Conservation (phyloP, 2,888 invertebrate genomes). For the Aplocera efformata region DNA sequence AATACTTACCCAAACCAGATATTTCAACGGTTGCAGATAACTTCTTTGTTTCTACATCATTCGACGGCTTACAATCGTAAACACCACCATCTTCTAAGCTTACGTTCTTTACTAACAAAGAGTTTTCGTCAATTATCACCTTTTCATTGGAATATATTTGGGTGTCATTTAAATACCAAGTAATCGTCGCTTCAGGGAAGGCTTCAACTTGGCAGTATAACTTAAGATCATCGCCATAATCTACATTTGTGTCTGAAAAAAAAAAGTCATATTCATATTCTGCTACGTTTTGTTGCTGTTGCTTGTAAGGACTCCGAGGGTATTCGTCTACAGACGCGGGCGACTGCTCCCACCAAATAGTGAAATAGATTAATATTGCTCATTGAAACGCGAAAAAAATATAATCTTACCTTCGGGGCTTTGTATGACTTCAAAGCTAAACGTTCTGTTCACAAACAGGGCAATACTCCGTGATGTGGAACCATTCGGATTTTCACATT, state of each 20-base stretch:
- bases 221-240: slow-evolving; percentile 50
- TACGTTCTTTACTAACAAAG: slow-evolving; percentile 53
- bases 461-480: slow-evolving; percentile 33
- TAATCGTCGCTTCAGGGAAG: slow-evolving; percentile 53
- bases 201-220: slow-evolving; percentile 55
- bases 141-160: slow-evolving; percentile 36
- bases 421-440: slow-evolving; percentile 49
- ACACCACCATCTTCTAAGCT: slow-evolving; percentile 45
- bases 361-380: too few species aligned
- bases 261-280: too few species aligned
- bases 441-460: slow-evolving; percentile 51
- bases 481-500: slow-evolving; percentile 42
- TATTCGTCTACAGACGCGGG: too few species aligned
- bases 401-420: slow-evolving; percentile 50
- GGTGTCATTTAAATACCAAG: slow-evolving; percentile 57
- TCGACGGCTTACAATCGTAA: slow-evolving; percentile 51
- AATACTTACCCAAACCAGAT: slow-evolving; percentile 55
- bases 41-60: slow-evolving; percentile 35
- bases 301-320: too few species aligned
- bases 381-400: too few species aligned
- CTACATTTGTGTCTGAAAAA: slow-evolving; percentile 49
- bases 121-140: slow-evolving; percentile 36
- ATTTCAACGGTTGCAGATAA: slow-evolving; percentile 44
- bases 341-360: too few species aligned
- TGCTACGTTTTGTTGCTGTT: too few species aligned